Evolutionary conservation across 2,888 invertebrate genomes (phyloP).

Genomic region (Apodemia duryi): DNA sequence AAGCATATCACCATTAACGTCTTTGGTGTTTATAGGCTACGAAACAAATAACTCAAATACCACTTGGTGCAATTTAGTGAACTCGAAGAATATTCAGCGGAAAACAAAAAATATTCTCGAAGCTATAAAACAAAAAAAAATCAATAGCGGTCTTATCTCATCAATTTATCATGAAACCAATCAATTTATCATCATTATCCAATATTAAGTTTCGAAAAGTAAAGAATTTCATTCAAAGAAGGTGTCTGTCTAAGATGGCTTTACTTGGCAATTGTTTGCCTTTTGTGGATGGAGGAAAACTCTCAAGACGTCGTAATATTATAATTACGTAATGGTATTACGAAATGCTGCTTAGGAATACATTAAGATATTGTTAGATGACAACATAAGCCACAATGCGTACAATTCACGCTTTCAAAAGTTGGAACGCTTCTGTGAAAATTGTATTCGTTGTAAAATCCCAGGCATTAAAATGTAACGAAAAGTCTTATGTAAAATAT

Average conservation of each 20-base stretch:
- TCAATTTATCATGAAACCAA: not conserved
- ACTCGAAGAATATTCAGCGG: too few relatives aligned
- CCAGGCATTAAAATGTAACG: not conserved
- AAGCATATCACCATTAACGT: too few relatives aligned
- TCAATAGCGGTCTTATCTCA: not conserved
- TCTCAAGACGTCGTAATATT: not conserved
- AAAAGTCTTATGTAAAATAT: not conserved
- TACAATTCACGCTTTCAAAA: constrained; percentile 10
- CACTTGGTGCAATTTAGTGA: too few relatives aligned
- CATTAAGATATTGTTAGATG: constrained; percentile 8
- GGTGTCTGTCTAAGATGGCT: not conserved
- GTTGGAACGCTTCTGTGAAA: constrained; percentile 4
- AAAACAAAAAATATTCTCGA: too few relatives aligned
- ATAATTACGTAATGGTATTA: constrained; percentile 4
- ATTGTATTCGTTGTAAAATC: not conserved
- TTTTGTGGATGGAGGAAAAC: not conserved
- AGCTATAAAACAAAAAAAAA: too few relatives aligned
- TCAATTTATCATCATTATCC: not conserved
- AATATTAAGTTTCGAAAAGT: not conserved
- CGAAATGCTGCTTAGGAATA: constrained; percentile 1
- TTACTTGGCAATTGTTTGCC: constrained; percentile 1
- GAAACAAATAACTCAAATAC: too few relatives aligned
- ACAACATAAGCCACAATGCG: constrained; percentile 7
- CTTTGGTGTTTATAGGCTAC: too few relatives aligned
- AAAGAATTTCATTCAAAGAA: not conserved